Base-by-base conservation (phyloP, 2,888 invertebrate genomes). In the Imbricaverruca yamaguchii region DNA sequence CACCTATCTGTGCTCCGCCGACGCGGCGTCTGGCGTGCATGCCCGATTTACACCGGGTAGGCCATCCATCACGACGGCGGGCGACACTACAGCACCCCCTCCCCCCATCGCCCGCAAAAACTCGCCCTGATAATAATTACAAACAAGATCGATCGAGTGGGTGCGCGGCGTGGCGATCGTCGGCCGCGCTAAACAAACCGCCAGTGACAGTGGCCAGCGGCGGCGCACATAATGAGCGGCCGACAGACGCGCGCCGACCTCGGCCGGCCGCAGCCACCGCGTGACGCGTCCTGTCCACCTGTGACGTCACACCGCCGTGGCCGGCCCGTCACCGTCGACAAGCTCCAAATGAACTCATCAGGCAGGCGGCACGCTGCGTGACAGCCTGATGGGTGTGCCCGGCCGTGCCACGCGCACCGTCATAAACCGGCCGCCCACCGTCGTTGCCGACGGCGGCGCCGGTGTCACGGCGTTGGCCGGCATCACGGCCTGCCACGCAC, bases 371-470 rank as follows among this genome's bases (percentile, higher is more conserved):
- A 25, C 15, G 69, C 69, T 69, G 69, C 69, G 69, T 69, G 69
- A 23, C 21, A 0, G 21, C 18, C 53, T 53, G 55, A 55, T 55
- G 74, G 74, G 74, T 21, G 74, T 74, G 55, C 55, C 74, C 74
- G 74, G 21, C 74, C 55, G 74, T 74, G 55, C 74, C 74, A 74
- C 74, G 53, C 74, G 74, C 74, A 55, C 53, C 74, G 55, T 21
- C 74, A 55, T 53, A 21, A 53, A 53, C 39, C 23, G 69, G 23
- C 65, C 65, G 65, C 23, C 11, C 69, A 13, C 15, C 11, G 69
- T 39, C 25, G 25, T 15, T 6, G 39, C 69, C 39, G 67, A 23
- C 67, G 25, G 25, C 25, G 25, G 13, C 25, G 23, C 18, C 12
- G 13, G 67, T 11, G 67, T 10, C 67, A 23, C 8, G 63, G 18